Evolutionary conservation across 1,140 invertebrate species (phyloP).

Genomic region (Listronotus oregonensis): DNA sequence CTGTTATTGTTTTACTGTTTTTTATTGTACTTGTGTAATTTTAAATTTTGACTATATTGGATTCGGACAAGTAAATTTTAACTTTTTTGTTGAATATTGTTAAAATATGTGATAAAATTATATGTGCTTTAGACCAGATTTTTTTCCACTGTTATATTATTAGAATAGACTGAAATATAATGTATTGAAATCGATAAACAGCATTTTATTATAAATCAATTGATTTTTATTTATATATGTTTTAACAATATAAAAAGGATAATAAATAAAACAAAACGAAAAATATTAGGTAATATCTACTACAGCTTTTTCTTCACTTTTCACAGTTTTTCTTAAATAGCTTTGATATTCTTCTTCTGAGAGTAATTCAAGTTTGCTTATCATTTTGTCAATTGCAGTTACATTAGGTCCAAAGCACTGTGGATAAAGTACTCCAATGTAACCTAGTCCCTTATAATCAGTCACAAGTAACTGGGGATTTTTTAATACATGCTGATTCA

Average conservation of each 20-base stretch:
- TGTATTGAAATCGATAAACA: no score
- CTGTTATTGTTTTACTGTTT: background rate
- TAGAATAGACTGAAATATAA: no score
- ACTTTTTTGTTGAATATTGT: background rate
- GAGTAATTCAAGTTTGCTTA: conserved; percentile 8
- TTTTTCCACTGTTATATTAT: background rate
- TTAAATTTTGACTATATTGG: background rate
- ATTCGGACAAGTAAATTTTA: background rate
- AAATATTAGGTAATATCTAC: no score
- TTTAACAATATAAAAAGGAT: no score
- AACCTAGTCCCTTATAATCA: conserved; percentile 28
- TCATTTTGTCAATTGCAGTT: conserved; percentile 14
- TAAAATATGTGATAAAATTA: conserved; percentile 3
- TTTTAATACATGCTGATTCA: conserved; percentile 20
- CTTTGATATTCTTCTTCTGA: conserved; percentile 29
- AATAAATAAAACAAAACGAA: no score
- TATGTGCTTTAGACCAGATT: background rate
- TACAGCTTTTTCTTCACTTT: no score
- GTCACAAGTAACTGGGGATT: conserved; percentile 26
- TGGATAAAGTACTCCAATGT: conserved; percentile 31
- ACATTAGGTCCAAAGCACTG: conserved; percentile 12
- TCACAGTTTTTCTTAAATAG: conserved; percentile 1
- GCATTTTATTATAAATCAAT: background rate
- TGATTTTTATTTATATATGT: no score
- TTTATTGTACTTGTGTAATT: background rate